These are phyloP conservation scores for Lasioglossum pauxillum DNA, from an alignment of 2,888 invertebrate genomes.

Conservation along the genomic window DNA sequence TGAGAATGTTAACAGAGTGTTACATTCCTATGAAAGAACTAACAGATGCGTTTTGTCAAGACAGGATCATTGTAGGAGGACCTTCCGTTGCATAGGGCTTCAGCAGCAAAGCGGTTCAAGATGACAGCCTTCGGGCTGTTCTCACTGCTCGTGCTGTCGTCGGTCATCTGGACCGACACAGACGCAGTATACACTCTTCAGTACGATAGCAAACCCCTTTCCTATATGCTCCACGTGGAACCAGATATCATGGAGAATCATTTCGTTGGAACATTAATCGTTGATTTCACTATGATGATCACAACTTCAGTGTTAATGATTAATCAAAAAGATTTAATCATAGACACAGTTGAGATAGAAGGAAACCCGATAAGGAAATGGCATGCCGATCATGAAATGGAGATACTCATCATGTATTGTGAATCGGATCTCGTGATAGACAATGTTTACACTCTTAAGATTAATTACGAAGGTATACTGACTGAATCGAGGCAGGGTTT, in stretches of 20 bases:
- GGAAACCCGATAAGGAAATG: no score
- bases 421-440: rapidly evolving
- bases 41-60: slow-evolving; percentile 14
- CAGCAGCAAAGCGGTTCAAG: background rate
- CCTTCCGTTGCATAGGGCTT: background rate
- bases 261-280: slow-evolving; percentile 36
- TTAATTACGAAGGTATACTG: slow-evolving; percentile 86
- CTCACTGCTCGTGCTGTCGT: slow-evolving; percentile 33
- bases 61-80: background rate
- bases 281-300: background rate
- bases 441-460: slow-evolving; percentile 85
- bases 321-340: slow-evolving; percentile 52
- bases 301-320: slow-evolving; percentile 9
- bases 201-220: slow-evolving; percentile 84
- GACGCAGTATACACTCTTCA: slow-evolving; percentile 85
- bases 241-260: slow-evolving; percentile 82
- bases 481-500: slow-evolving; percentile 89
- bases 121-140: slow-evolving; percentile 40
- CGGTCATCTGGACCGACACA: background rate
- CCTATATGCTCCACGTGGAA: slow-evolving; percentile 85
- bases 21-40: background rate
- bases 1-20: background rate
- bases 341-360: background rate
- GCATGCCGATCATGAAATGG: rapidly evolving
- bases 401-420: slow-evolving; percentile 29